These are phyloP conservation scores for Limnephilus lunatus DNA, from an alignment of 2,888 invertebrate species.

Conservation along the genomic window DNA sequence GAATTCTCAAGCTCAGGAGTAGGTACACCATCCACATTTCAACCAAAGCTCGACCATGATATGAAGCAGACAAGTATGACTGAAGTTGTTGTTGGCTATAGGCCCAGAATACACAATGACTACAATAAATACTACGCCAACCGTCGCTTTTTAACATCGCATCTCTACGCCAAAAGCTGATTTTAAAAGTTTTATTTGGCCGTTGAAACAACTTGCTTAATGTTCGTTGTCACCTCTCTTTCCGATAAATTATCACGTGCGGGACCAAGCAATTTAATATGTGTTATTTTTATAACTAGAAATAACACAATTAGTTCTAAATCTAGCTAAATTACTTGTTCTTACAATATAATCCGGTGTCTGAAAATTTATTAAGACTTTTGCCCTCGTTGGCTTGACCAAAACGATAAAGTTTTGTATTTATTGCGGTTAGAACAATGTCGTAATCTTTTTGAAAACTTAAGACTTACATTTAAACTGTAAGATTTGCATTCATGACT, in stretches of 20 bases:
- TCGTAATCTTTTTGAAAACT: not conserved
- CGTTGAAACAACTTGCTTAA: not conserved
- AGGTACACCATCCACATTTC: not conserved
- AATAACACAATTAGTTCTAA: not conserved
- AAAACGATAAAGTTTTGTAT: not conserved
- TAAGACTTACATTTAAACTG: not conserved
- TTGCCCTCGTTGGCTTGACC: not conserved
- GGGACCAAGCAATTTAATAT: not conserved
- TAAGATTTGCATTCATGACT: not conserved
- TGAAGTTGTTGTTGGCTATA: not conserved
- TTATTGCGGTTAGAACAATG: not conserved
- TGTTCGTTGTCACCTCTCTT: not conserved
- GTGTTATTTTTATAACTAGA: not conserved
- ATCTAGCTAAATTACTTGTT: not conserved
- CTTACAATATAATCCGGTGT: not conserved
- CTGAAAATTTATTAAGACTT: not conserved
- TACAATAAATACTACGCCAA: not conserved
- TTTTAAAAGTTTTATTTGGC: not conserved
- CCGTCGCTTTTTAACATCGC: not conserved
- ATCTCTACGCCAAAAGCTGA: not conserved
- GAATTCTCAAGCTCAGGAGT: not conserved
- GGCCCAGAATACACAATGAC: constrained; percentile 6
- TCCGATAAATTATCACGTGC: not conserved
- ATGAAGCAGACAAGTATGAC: not conserved
- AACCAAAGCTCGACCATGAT: not conserved